phyloP scores from a whole-genome alignment of 2,888 invertebrate genomes.

The Hemithea aestivaria region DNA sequence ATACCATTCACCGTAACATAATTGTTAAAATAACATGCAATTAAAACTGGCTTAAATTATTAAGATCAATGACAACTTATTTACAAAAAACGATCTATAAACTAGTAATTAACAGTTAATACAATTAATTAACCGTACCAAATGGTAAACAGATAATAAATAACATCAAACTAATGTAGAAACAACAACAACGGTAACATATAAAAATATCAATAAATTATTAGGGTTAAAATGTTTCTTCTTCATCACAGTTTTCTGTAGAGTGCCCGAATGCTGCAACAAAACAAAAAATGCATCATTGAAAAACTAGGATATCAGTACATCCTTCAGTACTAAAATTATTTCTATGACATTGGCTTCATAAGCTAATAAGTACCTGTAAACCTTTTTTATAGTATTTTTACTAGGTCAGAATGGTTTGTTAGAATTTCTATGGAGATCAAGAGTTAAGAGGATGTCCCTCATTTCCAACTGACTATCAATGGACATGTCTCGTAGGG shows the following conservation, averaged over 20 bases:
- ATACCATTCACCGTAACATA: slow-evolving; percentile 49
- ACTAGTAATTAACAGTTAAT: slow-evolving; percentile 33
- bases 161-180: slow-evolving; percentile 60
- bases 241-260: slow-evolving; percentile 91
- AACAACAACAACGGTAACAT: slow-evolving; percentile 74
- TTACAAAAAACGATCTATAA: slow-evolving; percentile 53
- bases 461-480: no score
- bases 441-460: no score
- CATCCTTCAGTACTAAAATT: no score
- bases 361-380: no score
- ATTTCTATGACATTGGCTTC: no score
- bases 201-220: slow-evolving; percentile 65
- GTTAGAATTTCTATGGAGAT: no score
- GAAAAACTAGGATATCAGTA: no score
- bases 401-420: no score
- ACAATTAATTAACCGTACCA: slow-evolving; percentile 51
- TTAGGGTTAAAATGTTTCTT: slow-evolving; percentile 85
- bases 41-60: slow-evolving; percentile 39
- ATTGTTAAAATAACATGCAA: slow-evolving; percentile 57
- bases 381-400: no score
- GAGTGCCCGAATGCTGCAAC: slow-evolving; percentile 93
- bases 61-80: slow-evolving; percentile 57
- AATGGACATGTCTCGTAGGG: no score
- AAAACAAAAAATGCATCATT: slow-evolving; percentile 39
- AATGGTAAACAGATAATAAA: slow-evolving; percentile 68